Evolutionary conservation across 2,888 invertebrate genomes (phyloP).

Genomic region (Perdita meconis): DNA sequence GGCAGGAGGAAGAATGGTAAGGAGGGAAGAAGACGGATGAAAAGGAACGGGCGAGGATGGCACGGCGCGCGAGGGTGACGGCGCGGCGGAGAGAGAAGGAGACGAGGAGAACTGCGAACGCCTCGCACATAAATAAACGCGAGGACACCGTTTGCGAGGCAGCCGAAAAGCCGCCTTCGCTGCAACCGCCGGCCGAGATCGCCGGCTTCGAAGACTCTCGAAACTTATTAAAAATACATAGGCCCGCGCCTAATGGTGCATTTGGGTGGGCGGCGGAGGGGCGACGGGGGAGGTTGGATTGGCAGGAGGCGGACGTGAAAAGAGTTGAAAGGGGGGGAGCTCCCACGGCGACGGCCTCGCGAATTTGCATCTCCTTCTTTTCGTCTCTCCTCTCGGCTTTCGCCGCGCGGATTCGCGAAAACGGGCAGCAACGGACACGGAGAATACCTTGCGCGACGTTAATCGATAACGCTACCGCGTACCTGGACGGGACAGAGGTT

Average conservation of each 20-base stretch:
- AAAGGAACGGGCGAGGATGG: constrained; percentile 33
- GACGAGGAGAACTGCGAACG: constrained; percentile 69
- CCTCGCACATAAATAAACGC: constrained; percentile 80
- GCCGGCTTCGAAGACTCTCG: constrained; percentile 74
- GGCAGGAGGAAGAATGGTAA: constrained; percentile 18
- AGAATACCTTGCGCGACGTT: not conserved
- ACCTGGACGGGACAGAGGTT: not conserved
- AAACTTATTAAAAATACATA: constrained; percentile 82
- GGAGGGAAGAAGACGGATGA: constrained; percentile 33
- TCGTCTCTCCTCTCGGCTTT: not conserved
- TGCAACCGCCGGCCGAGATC: constrained; percentile 72
- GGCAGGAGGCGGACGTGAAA: constrained; percentile 62
- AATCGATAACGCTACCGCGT: not conserved
- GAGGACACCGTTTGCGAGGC: constrained; percentile 78
- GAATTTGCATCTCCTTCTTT: constrained; percentile 68
- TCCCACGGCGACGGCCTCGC: constrained; percentile 64
- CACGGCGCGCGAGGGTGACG: constrained; percentile 31
- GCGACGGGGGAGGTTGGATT: constrained; percentile 51
- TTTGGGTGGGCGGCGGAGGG: constrained; percentile 71
- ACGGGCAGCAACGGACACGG: not conserved
- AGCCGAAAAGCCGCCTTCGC: constrained; percentile 77
- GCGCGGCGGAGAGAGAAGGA: constrained; percentile 48
- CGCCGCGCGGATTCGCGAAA: constrained; percentile 38
- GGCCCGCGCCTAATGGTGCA: constrained; percentile 76
- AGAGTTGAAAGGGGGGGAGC: constrained; percentile 42